Base-by-base conservation (phyloP, 2,797 vertebrate species). In the Poeciliopsis turneri region DNA sequence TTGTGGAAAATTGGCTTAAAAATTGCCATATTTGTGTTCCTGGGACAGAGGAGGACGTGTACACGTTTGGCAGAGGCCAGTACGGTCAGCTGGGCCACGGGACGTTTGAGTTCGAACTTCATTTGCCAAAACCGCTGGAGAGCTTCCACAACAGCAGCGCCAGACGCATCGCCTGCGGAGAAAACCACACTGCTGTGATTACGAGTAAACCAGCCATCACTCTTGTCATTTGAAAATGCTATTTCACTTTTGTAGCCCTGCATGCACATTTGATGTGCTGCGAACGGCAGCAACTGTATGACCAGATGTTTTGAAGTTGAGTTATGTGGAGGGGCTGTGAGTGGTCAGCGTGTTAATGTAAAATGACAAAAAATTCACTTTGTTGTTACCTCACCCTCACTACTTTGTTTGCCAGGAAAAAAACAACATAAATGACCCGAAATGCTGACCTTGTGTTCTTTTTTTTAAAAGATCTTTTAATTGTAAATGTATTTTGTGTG, bases 61-160 rank as follows among this genome's bases (percentile, higher is more conserved):
- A 96, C 84, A 95, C 96, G 12, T 98, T 98, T 86, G 97, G 97
- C 47, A 88, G 96, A 71, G 97, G 97, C 71, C 97, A 97, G 45
- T 94, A 96, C 78, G 97, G 97, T 41, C 97, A 98, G 77, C 92
- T 98, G 89, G 97, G 97, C 74, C 97, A 97, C 1, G 97, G 97
- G 8, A 97, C 96, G 45, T 96, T 96, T 85, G 72, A 94, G 77
- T 98, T 97, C 91, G 95, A 96, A 93, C 90, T 93, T 12, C 87
- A 94, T 68, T 80, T 95, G 86, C 97, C 97, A 1, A 96, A 94
- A 92, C 82, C 93, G 71, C 87, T 98, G 86, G 94, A 96, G 59
- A 86, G 86, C 80, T 90, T 97, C 86, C 93, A 87, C 78, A 94
- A 87, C 51, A 87, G 93, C 74, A 95, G 94, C 89, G 92, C 97